Conservation (phyloP, 2,797 vertebrate species). For the Cossypha heuglini region DNA sequence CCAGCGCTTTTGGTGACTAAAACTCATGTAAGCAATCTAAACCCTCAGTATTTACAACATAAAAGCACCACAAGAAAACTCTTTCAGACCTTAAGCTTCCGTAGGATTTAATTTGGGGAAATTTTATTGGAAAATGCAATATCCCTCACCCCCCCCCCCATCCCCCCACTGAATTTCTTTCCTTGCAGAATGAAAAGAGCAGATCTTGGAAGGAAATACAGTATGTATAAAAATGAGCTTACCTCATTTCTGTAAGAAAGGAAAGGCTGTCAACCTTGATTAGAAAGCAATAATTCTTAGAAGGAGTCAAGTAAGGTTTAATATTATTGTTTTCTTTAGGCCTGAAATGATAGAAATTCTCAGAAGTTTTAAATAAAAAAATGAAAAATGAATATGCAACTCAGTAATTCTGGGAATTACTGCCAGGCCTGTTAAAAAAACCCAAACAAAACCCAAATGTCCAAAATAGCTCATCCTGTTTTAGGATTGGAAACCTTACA, state of each 20-base stretch:
- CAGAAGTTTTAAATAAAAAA: conserved; percentile 56
- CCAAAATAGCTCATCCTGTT: neutral
- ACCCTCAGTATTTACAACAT: conserved; percentile 50
- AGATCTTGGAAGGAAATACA: conserved; percentile 56
- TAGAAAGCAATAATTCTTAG: conserved; percentile 70
- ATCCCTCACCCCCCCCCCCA: neutral
- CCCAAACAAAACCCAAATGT: neutral
- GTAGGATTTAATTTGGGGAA: conserved; percentile 62
- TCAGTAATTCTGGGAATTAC: conserved; percentile 52
- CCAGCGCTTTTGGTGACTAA: conserved; percentile 31
- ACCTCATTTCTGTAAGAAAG: conserved; percentile 55
- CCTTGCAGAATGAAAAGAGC: conserved; percentile 26
- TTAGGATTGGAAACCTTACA: conserved; percentile 49
- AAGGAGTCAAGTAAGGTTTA: conserved; percentile 26
- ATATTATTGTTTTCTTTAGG: conserved; percentile 44
- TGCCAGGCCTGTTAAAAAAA: conserved; percentile 30
- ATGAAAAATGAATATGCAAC: conserved; percentile 45
- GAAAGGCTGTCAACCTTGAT: conserved; percentile 59
- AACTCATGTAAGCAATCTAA: conserved; percentile 63
- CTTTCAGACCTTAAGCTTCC: conserved; percentile 38
- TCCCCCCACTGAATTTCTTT: neutral
- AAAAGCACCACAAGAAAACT: conserved; percentile 31
- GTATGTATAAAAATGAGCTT: conserved; percentile 64
- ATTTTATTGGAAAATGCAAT: conserved; percentile 67
- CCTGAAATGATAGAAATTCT: conserved; percentile 52